phyloP scores from a whole-genome alignment of 92 coral and sea anemone genomes.

The Bergia puertoricense region DNA sequence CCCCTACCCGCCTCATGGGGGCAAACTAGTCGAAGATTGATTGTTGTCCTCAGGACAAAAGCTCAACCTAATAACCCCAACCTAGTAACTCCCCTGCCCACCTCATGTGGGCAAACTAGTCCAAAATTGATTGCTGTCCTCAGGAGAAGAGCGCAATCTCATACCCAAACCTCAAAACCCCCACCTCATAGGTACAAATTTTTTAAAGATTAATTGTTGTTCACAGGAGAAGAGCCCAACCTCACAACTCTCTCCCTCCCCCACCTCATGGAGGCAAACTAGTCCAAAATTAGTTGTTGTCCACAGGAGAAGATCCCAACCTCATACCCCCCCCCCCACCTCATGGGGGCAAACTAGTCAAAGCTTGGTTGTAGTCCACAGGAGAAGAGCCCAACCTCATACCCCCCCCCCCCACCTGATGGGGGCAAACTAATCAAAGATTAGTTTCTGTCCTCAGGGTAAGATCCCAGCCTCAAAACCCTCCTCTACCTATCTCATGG shows the following conservation, averaged over 20 bases:
- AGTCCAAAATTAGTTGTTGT: too few relatives aligned
- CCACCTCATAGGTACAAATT: not conserved
- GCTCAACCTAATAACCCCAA: not conserved
- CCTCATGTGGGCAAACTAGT: not conserved
- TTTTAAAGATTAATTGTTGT: too few relatives aligned
- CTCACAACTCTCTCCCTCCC: too few relatives aligned
- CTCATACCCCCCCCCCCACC: not conserved
- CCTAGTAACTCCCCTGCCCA: too few relatives aligned
- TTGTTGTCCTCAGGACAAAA: not conserved
- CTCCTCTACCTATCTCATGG: not conserved
- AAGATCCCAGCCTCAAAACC: slow-evolving; percentile 49
- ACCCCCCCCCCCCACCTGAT: too few relatives aligned
- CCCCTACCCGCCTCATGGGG: too few relatives aligned
- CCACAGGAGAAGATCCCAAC: slow-evolving; percentile 38
- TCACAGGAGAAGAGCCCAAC: slow-evolving; percentile 3
- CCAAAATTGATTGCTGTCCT: too few relatives aligned
- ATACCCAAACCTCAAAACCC: slow-evolving; percentile 32
- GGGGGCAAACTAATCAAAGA: too few relatives aligned
- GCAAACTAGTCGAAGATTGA: not conserved
- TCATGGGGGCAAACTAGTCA: not conserved
- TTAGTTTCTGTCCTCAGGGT: too few relatives aligned
- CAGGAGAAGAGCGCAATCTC: too few relatives aligned
- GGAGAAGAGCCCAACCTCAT: not conserved
- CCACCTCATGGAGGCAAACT: too few relatives aligned
- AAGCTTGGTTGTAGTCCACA: not conserved